phyloP scores from a whole-genome alignment of 2,888 invertebrate species.

The Eulithis prunata region DNA sequence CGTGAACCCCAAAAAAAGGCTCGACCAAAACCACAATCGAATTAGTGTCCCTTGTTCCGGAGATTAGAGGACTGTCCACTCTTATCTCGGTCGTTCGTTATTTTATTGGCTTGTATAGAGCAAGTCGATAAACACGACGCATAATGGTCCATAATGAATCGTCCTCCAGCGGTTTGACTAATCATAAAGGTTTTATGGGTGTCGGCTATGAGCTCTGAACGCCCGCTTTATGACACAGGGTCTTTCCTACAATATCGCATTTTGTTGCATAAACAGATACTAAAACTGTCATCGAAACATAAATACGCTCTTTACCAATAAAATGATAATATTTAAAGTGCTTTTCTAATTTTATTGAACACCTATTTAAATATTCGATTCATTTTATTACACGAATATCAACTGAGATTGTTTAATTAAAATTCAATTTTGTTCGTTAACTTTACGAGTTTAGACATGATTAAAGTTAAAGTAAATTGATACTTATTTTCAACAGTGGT shows the following conservation, averaged over 20 bases:
- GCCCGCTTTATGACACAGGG: conserved; percentile 66
- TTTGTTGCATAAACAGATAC: conserved; percentile 60
- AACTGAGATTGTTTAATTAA: conserved; percentile 25
- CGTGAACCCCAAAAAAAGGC: conserved; percentile 80
- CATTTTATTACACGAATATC: conserved; percentile 36
- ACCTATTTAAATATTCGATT: conserved; percentile 31
- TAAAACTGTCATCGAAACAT: conserved; percentile 53
- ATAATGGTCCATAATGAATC: conserved; percentile 84
- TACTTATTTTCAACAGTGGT: conserved; percentile 1
- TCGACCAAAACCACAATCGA: conserved; percentile 84
- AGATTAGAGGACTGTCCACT: conserved; percentile 83
- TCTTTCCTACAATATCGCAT: conserved; percentile 51
- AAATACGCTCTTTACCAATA: conserved; percentile 41
- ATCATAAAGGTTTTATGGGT: conserved; percentile 83
- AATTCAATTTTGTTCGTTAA: conserved; percentile 30
- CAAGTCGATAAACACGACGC: conserved; percentile 83
- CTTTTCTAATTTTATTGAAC: conserved; percentile 39
- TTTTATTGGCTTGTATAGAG: conserved; percentile 84
- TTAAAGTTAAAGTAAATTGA: conserved; percentile 1
- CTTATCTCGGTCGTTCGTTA: conserved; percentile 84
- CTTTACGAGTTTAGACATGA: conserved; percentile 8
- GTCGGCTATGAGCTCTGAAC: conserved; percentile 72
- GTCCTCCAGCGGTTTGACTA: conserved; percentile 79
- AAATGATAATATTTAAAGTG: conserved; percentile 39
- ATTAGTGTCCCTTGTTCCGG: conserved; percentile 84